Percentiles rank a stretch among this genome's conserved stretches.
phyloP scores from a whole-genome alignment of 1,140 invertebrate species.

The Tenebrio molitor region DNA sequence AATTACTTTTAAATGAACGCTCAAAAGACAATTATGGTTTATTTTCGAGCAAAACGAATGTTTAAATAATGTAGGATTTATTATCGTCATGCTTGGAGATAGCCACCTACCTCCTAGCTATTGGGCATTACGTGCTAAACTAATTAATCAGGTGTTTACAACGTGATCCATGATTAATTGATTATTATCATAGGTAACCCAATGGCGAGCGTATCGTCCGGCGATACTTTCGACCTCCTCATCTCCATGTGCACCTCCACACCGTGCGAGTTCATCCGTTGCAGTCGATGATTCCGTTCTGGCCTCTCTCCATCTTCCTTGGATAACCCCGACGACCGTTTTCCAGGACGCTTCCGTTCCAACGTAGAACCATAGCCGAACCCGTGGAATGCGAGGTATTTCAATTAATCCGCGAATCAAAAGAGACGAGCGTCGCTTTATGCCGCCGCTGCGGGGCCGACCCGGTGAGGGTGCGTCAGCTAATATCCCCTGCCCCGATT shows the following conservation, averaged over 20 bases:
- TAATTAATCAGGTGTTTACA: slow-evolving; percentile 10
- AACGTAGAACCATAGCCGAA: slow-evolving; percentile 50
- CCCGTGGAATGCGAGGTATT: slow-evolving; percentile 65
- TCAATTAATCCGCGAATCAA: slow-evolving; percentile 67
- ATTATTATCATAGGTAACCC: no score
- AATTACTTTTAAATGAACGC: no score
- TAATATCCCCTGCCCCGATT: slow-evolving; percentile 52
- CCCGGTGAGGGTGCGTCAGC: slow-evolving; percentile 40
- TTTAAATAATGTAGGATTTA: no score
- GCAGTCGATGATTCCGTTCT: not conserved
- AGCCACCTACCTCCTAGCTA: no score
- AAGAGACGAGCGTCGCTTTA: slow-evolving; percentile 65
- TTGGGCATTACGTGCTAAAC: no score
- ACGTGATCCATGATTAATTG: slow-evolving; percentile 2
- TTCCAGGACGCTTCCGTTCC: slow-evolving; percentile 49
- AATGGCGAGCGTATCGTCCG: not conserved
- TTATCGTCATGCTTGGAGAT: no score
- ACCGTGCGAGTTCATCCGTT: slow-evolving; percentile 8
- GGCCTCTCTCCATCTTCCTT: slow-evolving; percentile 34
- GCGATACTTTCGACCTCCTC: slow-evolving; percentile 5
- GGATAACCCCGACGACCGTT: slow-evolving; percentile 31
- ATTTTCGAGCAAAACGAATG: no score
- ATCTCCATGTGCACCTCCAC: not conserved
- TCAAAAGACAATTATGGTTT: no score
- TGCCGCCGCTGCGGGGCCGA: slow-evolving; percentile 54